Evolutionary conservation across 1,140 invertebrate genomes (phyloP).

Genomic region (Drosophila fuyamai): DNA sequence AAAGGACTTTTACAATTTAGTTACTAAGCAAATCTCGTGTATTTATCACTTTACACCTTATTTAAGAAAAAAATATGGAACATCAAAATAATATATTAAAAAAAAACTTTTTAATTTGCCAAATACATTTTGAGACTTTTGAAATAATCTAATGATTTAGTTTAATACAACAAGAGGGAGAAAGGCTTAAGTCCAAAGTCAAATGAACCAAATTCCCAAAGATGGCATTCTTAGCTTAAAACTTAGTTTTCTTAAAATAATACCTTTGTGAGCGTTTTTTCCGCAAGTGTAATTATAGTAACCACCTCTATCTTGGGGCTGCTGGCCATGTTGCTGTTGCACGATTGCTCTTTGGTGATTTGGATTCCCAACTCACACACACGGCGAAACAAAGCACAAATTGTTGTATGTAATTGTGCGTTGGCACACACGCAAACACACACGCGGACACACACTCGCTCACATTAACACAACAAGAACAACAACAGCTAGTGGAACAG

Average conservation of each 20-base stretch:
- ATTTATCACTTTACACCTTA: too few species aligned
- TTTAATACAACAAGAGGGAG: background rate
- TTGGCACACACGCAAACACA: conserved; percentile 56
- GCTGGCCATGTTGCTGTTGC: conserved; percentile 41
- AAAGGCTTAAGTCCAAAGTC: too few species aligned
- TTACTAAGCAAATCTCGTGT: too few species aligned
- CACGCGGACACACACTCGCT: conserved; percentile 43
- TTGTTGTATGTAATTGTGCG: conserved; percentile 82
- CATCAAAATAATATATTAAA: too few species aligned
- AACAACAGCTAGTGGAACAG: conserved; percentile 15
- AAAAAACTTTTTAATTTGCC: too few species aligned
- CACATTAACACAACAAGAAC: conserved; percentile 23
- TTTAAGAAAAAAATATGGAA: too few species aligned
- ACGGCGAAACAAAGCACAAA: conserved; percentile 78
- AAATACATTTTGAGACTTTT: too few species aligned
- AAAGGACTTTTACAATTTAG: too few species aligned
- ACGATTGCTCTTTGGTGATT: conserved; percentile 82
- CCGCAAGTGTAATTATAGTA: conserved; percentile 8
- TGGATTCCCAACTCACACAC: conserved; percentile 39
- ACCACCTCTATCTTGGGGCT: conserved; percentile 20
- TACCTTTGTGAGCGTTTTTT: background rate
- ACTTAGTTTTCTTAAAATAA: background rate
- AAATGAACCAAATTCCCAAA: too few species aligned
- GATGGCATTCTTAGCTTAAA: too few species aligned
- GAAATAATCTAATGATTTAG: too few species aligned